Base-by-base conservation (phyloP, 2,113 vertebrate species). In the Notothenia coriiceps region DNA sequence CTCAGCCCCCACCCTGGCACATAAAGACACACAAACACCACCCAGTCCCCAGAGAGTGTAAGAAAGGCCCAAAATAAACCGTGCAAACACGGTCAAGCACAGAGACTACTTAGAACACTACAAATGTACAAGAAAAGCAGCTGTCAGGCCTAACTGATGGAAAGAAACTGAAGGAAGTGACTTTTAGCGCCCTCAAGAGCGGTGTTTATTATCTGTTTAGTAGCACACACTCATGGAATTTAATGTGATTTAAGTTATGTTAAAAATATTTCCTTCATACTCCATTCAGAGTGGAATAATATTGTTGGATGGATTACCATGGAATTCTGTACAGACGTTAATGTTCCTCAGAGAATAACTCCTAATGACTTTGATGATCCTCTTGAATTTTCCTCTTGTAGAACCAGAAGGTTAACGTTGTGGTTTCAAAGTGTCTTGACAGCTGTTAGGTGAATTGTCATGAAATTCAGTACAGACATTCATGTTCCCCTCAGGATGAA, bases 21-120 rank as follows among this genome's bases (percentile, higher is more conserved):
- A 64, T 69, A 47, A 60, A 80, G 67, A 74, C 73, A 80, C 65
- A 82, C 62, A 74, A 77, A 72, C 84, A 79, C 82, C 78, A 76
- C 74, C 70, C 77, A 44, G 75, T 75, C 70, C 70, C 69, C 22
- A 2, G 66, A 71, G 74, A 75, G 62, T 40, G 60, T 9, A 76
- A 40, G 74, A 83, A 82, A 44, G 13, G 65, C 73, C 72, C 62
- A 72, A 89, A 89, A 87, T 85, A 85, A 85, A 66, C 74, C n/a
- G 40, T 8, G 18, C 46, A 62, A 57, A 76, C 47, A 83, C 55
- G 14, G 49, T 43, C 47, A 33, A 47, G 51, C 59, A 57, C 67
- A 56, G 29, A 71, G 64, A 60, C 64, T 59, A 70, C 70, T 66
- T 43, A 33, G 33, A 85, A 83, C 73, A 56, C 22, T 25, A 52